Percentiles rank a stretch among this genome's conserved stretches.
These are phyloP conservation scores for Carlito syrichta DNA, from an alignment of 2,113 vertebrate species.

Conservation along the genomic window DNA sequence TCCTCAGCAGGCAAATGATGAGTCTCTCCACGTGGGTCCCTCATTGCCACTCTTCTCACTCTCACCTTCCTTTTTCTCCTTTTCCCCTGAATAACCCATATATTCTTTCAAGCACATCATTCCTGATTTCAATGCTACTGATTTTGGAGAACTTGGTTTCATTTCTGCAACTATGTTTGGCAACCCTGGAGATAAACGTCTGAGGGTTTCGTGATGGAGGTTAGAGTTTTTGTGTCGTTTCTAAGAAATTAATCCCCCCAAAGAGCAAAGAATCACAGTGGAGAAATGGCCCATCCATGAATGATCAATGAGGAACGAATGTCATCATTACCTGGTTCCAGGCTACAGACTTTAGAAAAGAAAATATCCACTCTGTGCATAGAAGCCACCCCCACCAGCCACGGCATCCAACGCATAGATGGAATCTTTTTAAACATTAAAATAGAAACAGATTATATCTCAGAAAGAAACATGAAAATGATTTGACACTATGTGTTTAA, in stretches of 20 bases:
- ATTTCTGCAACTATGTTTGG: background rate
- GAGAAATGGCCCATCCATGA: slow-evolving; percentile 69
- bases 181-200: background rate
- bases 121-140: background rate
- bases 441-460: slow-evolving; percentile 69
- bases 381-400: slow-evolving; percentile 65
- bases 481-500: slow-evolving; percentile 70
- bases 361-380: background rate
- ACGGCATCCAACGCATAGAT: slow-evolving; percentile 61
- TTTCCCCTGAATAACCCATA: background rate
- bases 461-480: slow-evolving; percentile 75
- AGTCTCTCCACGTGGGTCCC: background rate
- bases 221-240: background rate
- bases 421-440: slow-evolving; percentile 62
- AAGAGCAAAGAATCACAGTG: slow-evolving; percentile 57
- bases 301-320: slow-evolving; percentile 60
- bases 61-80: background rate
- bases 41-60: background rate
- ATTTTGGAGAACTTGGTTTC: background rate
- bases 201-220: background rate
- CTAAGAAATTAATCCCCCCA: background rate
- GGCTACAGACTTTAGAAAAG: slow-evolving; percentile 62
- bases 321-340: slow-evolving; percentile 1
- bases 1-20: background rate
- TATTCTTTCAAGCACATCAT: background rate